Evolutionary conservation across 2,888 invertebrate species (phyloP).

Genomic region (Anoplius nigerrimus): DNA sequence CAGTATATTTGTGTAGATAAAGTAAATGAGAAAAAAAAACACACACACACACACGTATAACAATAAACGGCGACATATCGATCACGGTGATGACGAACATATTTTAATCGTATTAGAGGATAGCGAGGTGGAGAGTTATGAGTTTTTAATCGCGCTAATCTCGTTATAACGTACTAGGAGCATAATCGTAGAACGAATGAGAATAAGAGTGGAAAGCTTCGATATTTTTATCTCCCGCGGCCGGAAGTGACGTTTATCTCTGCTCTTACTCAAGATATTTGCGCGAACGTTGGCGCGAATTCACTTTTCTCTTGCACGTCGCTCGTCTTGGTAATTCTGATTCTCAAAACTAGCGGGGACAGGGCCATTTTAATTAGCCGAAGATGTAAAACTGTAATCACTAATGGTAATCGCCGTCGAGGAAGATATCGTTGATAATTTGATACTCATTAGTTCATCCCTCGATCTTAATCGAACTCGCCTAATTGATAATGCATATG

Average conservation of each 20-base stretch:
- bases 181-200: constrained; percentile 14
- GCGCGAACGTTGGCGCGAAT: too few relatives aligned
- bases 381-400: constrained; percentile 15
- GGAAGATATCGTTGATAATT: constrained; percentile 32
- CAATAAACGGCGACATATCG: constrained; percentile 47
- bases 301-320: not conserved
- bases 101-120: constrained; percentile 23
- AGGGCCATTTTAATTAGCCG: not conserved
- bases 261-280: too few relatives aligned
- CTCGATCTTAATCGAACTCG: constrained; percentile 14
- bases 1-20: constrained; percentile 18
- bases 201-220: too few relatives aligned
- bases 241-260: not conserved
- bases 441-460: constrained; percentile 45
- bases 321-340: not conserved
- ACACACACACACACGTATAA: too few relatives aligned
- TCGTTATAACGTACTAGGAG: not conserved
- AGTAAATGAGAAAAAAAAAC: too few relatives aligned
- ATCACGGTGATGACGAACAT: constrained; percentile 41
- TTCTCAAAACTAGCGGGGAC: not conserved
- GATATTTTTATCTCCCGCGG: constrained; percentile 10
- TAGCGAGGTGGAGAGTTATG: constrained; percentile 22
- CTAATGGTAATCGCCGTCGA: constrained; percentile 31
- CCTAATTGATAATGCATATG: constrained; percentile 16
- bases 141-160: constrained; percentile 23